Conservation (phyloP, 1,140 invertebrate genomes). For the Vollenhovia emeryi region DNA sequence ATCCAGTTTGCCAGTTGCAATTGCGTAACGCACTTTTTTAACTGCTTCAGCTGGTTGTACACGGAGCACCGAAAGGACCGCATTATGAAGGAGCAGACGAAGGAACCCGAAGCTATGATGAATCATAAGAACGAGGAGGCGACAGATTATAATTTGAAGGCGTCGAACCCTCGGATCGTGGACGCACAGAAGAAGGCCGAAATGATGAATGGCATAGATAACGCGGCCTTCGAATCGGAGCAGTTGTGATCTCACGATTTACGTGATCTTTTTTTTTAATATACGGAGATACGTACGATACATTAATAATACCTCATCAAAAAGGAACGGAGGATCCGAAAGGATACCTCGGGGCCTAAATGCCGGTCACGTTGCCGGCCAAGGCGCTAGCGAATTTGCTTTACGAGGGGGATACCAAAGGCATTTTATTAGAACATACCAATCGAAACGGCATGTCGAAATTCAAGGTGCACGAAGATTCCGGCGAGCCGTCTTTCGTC, state of each 20-base stretch:
- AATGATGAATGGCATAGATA: constrained; percentile 75
- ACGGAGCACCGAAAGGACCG: constrained; percentile 85
- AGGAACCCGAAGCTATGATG: constrained; percentile 66
- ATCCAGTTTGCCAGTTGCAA: constrained; percentile 19
- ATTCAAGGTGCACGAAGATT: not conserved
- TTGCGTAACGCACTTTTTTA: not conserved
- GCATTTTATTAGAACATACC: not conserved
- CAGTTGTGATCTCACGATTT: constrained; percentile 68
- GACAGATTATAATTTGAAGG: constrained; percentile 44
- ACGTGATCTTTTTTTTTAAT: constrained; percentile 46
- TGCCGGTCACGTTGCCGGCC: not conserved
- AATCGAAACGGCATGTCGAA: not conserved
- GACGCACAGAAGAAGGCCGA: constrained; percentile 64
- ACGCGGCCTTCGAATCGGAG: constrained; percentile 78
- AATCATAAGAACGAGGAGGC: constrained; percentile 41
- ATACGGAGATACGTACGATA: constrained; percentile 16
- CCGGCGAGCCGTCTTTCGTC: not conserved
- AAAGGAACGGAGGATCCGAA: constrained; percentile 16
- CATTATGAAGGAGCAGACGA: constrained; percentile 66
- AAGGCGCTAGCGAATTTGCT: not conserved
- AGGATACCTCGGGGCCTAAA: not conserved
- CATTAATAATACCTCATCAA: constrained; percentile 50
- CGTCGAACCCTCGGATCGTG: constrained; percentile 25
- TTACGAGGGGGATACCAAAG: not conserved
- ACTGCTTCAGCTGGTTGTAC: constrained; percentile 86